Percentiles rank a stretch among this genome's conserved stretches.
Evolutionary conservation across 2,113 vertebrate genomes (phyloP).

Genomic region (Lucifuga dentata): DNA sequence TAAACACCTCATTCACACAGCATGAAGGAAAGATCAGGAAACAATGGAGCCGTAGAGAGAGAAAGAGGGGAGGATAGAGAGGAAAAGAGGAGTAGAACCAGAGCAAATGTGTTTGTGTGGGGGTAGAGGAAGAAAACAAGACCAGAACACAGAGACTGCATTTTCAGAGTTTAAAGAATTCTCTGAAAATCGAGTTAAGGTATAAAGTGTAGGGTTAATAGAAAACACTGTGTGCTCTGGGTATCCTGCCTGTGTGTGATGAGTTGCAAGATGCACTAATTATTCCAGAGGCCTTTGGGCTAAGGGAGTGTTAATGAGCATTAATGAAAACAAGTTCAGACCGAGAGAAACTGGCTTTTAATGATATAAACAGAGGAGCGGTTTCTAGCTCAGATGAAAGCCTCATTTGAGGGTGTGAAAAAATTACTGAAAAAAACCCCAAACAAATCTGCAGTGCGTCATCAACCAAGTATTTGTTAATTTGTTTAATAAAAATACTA

Average conservation of each 20-base stretch:
- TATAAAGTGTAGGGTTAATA: slow-evolving; percentile 48
- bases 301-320: slow-evolving; percentile 65
- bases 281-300: slow-evolving; percentile 68
- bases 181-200: slow-evolving; percentile 40
- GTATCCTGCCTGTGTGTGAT: slow-evolving; percentile 55
- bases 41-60: slow-evolving; percentile 1
- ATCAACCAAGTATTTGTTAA: too few relatives aligned
- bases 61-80: not conserved
- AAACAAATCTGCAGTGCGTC: too few relatives aligned
- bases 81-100: slow-evolving; percentile 21
- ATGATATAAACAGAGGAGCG: slow-evolving; percentile 62
- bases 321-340: slow-evolving; percentile 66
- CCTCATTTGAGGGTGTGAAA: slow-evolving; percentile 19
- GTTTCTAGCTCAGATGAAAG: slow-evolving; percentile 62
- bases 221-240: slow-evolving; percentile 27
- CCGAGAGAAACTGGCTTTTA: slow-evolving; percentile 59
- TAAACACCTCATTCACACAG: slow-evolving; percentile 38
- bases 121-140: not conserved
- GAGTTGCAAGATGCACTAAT: slow-evolving; percentile 67
- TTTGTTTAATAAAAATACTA: too few relatives aligned
- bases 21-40: slow-evolving; percentile 24
- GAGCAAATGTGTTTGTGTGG: not conserved
- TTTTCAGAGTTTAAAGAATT: slow-evolving; percentile 39
- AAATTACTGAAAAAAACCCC: too few relatives aligned
- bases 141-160: not conserved